phyloP scores from a whole-genome alignment of 2,797 vertebrate genomes.

The Chelon auratus region DNA sequence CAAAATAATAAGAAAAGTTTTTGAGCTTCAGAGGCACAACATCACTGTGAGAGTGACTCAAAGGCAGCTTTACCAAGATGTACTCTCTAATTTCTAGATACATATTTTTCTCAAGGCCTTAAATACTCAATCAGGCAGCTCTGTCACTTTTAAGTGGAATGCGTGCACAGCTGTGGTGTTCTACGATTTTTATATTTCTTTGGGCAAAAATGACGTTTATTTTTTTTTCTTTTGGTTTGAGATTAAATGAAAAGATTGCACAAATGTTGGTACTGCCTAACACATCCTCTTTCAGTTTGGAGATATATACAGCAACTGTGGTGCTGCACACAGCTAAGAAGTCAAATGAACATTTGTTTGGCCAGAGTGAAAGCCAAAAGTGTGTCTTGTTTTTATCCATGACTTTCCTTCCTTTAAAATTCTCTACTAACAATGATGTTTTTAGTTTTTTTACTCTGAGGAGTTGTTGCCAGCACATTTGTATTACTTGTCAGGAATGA shows the following conservation, averaged over 20 bases:
- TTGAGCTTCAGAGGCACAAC: conserved; percentile 11
- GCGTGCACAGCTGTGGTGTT: background rate
- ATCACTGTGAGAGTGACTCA: conserved; percentile 30
- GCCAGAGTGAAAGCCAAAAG: background rate
- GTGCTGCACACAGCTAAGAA: background rate
- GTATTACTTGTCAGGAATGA: background rate
- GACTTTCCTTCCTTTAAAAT: background rate
- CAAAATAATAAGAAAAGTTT: conserved; percentile 38
- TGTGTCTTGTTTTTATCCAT: background rate
- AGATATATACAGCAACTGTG: background rate
- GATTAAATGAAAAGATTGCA: background rate
- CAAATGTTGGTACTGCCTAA: background rate
- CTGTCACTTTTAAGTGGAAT: conserved; percentile 4
- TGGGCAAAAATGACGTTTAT: background rate
- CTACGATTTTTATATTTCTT: conserved; percentile 1
- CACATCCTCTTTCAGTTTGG: background rate
- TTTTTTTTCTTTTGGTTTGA: conserved; percentile 4
- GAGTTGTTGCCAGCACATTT: background rate
- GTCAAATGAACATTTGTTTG: background rate
- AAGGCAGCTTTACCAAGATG: conserved; percentile 23
- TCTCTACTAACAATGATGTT: background rate
- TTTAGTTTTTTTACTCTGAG: background rate
- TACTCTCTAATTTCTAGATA: conserved; percentile 17
- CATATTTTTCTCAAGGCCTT: conserved; percentile 21
- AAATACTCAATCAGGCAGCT: conserved; percentile 10